Base-by-base conservation (phyloP, 2,888 invertebrate species). In the Conops quadrifasciatus region DNA sequence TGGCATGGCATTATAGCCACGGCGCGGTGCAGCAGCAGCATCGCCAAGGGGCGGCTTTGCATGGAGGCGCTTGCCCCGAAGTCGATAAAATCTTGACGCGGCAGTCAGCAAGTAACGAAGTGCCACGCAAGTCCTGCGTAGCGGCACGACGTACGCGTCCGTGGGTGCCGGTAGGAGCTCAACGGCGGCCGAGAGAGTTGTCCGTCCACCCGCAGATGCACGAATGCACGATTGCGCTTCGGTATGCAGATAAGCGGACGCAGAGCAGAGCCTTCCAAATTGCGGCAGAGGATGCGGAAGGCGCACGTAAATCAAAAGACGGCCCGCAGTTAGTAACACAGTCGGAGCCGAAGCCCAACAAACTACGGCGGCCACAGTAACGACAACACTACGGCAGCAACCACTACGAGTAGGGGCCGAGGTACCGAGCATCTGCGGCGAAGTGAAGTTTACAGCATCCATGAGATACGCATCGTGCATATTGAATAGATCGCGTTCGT, bases 301-400 rank as follows among this genome's bases (percentile, higher is more conserved):
- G 45, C 45, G 63, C 47, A 19, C 47, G 47, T 63, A 63, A 63
- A 63, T 63, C 63, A 63, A 47, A 45, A 26, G 26, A 47, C 26
- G 28, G 26, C 24, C 47, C 45, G 63, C 47, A 47, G 63, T 63
- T 19, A 26, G 26, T 24, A 24, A 63, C 45, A 47, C 47, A 24
- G 16, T 7, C 24, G 16, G 26, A 9, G 15, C 15, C 47, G 26
- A 16, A 63, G 26, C 9, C 62, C n/a, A 63, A 63, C 47, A 47
- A 62, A 21, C 26, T 5, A 45, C 63, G 16, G 15, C 26, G 11
- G 28, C 49, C 4, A 19, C 49, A 49, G n/a, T 4, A 19, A 7
- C 36, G 9, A 9, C 36, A n/a, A n/a, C n/a, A n/a, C n/a, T n/a
- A n/a, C n/a, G n/a, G n/a, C n/a, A n/a, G n/a, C 36, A 36, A 36